Evolutionary conservation across 1,140 invertebrate species (phyloP).

Genomic region (Ooceraea biroi): DNA sequence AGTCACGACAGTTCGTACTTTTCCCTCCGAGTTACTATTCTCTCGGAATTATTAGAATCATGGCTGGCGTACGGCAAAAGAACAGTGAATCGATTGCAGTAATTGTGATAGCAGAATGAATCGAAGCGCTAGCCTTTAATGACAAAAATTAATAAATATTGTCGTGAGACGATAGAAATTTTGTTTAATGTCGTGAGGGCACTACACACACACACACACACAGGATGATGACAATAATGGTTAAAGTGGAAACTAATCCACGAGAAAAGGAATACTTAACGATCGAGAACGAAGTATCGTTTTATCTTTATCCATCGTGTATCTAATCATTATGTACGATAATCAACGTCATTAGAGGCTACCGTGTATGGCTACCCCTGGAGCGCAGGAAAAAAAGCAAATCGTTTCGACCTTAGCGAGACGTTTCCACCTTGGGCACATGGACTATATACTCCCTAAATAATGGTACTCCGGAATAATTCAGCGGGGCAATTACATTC

Average conservation of each 20-base stretch:
- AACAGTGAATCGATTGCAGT: conserved; percentile 6
- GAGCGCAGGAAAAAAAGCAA: conserved; percentile 37
- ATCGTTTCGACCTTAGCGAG: conserved; percentile 31
- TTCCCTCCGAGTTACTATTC: conserved; percentile 35
- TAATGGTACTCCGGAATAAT: conserved; percentile 51
- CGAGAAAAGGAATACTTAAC: neutral
- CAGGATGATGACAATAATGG: neutral
- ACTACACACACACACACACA: neutral
- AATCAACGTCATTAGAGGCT: conserved; percentile 17
- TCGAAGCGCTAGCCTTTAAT: neutral
- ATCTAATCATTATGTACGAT: conserved; percentile 17
- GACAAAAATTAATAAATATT: neutral
- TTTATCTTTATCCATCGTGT: neutral
- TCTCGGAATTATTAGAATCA: conserved; percentile 40
- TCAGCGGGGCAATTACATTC: conserved; percentile 50
- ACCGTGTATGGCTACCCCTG: neutral
- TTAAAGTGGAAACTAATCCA: neutral
- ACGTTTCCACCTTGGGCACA: conserved; percentile 1
- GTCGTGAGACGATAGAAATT: neutral
- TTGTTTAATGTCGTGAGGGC: conserved; percentile 1
- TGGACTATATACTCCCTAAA: conserved; percentile 37
- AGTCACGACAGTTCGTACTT: conserved; percentile 54
- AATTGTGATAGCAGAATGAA: neutral
- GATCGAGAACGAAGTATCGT: conserved; percentile 2
- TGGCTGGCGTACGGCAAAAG: conserved; percentile 10